Evolutionary conservation across 2,888 invertebrate genomes (phyloP), one percentile per base, ranked within the genome.

Genomic region (Oxystoma pomonae): DNA sequence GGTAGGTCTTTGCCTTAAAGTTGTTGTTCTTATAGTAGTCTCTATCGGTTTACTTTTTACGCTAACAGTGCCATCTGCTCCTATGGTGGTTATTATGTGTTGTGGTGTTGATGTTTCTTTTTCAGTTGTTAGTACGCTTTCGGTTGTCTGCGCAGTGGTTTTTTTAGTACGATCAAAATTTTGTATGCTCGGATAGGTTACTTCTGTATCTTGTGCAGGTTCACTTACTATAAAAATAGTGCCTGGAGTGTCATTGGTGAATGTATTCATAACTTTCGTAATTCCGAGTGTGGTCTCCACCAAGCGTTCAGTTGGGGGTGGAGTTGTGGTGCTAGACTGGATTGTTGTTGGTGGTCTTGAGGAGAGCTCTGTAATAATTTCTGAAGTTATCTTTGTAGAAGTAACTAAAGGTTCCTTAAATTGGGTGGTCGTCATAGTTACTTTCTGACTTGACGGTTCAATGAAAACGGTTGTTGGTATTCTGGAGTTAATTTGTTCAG

Each of bases 1-100:
- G 61, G 51, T 58, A 61, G 53, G 9, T 62, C 51, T 62, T 63
- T 65, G 61, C n/a, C 59, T 65, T 18, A 53, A 51, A 60, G 57
- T 57, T 7, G 64, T 63, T 35, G 60, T 65, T 20, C 59, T 55
- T n/a, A n/a, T n/a, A 49, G 60, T 58, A 59, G 60, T 57, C 58
- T 68, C 59, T 58, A 58, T 60, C 18, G 66, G 66, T 17, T 67
- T 66, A 22, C 65, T 59, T 58, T 68, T 64, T 12, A 68, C 55
- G 17, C 63, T 61, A n/a, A 67, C 62, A 12, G 58, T 67, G 7
- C 66, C 67, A 59, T 66, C 67, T 17, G 57, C 58, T 20, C 20
- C 21, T 56, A 65, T 65, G 17, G 67, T 62, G 1, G 67, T 63
- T 3, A 64, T 22, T 16, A 63, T 63, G 20, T 56, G 58, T 63